Conservation (phyloP, 2,113 vertebrate genomes). For the Dicaeum eximium region DNA sequence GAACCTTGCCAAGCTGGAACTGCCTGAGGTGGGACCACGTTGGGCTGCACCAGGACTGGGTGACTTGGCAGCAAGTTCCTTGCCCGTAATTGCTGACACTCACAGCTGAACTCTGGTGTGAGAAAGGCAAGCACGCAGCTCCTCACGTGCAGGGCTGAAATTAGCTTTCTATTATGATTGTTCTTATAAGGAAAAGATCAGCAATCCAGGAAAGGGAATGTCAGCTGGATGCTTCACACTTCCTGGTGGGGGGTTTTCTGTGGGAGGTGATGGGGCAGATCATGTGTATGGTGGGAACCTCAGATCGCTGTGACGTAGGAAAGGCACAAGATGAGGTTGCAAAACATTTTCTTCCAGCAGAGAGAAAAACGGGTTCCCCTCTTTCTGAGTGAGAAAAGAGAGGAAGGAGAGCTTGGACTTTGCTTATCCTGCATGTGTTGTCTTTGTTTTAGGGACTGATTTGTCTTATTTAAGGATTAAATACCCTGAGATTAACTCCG, state of each 20-base stretch:
- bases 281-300: not conserved
- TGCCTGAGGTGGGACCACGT: fast-evolving
- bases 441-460: not conserved
- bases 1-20: not conserved
- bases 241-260: not conserved
- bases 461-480: not conserved
- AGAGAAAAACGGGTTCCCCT: not conserved
- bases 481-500: not conserved
- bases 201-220: not conserved
- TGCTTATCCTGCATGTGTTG: not conserved
- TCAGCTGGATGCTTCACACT: not conserved
- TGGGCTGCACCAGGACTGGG: not conserved
- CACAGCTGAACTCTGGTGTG: fast-evolving
- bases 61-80: not conserved
- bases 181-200: not conserved
- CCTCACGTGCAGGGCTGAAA: not conserved
- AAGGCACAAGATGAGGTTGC: constrained; percentile 28
- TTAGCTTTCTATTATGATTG: fast-evolving
- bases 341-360: not conserved
- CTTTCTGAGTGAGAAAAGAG: not conserved
- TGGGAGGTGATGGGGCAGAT: not conserved
- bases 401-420: not conserved
- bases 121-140: not conserved
- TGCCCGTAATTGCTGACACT: fast-evolving
- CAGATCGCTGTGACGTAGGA: not conserved